These are phyloP conservation scores for Pimephales promelas DNA, from an alignment of 2,113 vertebrate genomes.

Conservation along the genomic window DNA sequence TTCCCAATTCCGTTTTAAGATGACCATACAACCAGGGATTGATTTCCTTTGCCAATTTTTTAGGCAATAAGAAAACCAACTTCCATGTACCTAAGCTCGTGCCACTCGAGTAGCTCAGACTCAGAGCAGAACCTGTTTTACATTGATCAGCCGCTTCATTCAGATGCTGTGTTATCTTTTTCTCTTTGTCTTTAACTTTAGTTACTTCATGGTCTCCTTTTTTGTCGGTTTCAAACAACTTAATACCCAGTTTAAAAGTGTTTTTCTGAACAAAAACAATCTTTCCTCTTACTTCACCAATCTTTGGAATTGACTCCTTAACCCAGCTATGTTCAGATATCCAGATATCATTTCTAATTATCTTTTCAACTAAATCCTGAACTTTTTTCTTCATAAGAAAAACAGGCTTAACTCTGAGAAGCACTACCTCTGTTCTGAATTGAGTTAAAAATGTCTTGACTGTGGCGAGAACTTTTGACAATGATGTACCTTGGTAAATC, in stretches of 20 bases:
- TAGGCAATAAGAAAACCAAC: conserved; percentile 64
- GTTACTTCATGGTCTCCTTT: conserved; percentile 59
- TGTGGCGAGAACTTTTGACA: conserved; percentile 53
- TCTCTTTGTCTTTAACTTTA: conserved; percentile 56
- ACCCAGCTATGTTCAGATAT: conserved; percentile 66
- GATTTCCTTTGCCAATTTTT: conserved; percentile 72
- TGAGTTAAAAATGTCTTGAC: conserved; percentile 57
- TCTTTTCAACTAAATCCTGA: conserved; percentile 54
- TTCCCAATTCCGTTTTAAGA: conserved; percentile 54
- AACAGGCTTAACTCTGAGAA: conserved; percentile 74
- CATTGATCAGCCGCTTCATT: conserved; percentile 41
- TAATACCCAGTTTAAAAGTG: conserved; percentile 57
- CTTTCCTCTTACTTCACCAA: conserved; percentile 75
- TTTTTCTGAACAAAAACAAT: conserved; percentile 75
- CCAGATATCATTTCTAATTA: conserved; percentile 57
- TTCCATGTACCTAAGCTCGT: conserved; percentile 69
- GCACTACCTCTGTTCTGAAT: conserved; percentile 60
- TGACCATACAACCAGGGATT: conserved; percentile 73
- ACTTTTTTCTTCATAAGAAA: conserved; percentile 58
- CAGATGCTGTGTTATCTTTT: conserved; percentile 52
- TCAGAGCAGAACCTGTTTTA: conserved; percentile 55
- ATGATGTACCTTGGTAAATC: conserved; percentile 64
- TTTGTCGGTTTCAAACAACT: conserved; percentile 52
- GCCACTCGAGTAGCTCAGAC: conserved; percentile 74
- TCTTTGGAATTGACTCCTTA: conserved; percentile 62